Base-by-base conservation (phyloP, 1,140 invertebrate species). In the Bombus polaris region DNA sequence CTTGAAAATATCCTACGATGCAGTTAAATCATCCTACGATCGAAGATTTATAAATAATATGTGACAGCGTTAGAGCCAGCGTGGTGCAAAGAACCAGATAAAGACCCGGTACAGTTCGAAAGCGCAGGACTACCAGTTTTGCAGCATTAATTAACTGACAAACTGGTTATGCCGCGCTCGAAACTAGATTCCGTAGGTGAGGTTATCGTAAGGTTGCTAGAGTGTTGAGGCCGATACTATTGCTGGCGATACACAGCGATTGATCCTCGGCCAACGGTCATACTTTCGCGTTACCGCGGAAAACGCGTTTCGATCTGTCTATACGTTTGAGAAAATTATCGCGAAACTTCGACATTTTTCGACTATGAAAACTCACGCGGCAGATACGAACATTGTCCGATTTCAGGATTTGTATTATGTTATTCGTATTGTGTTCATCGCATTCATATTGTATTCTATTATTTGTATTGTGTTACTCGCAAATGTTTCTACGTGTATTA, bases 131-230 rank as follows among this genome's bases (percentile, higher is more conserved):
- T 90, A 85, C 86, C 75, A 73, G 88, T 90, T 76, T 90, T 66
- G 79, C 89, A 70, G 78, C 88, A 89, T 90, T 90, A 90, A 90
- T 90, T 89, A 90, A 90, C 82, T 80, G 79, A 73, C 75, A 85
- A 90, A 90, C 89, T 90, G 88, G 89, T 90, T 89, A 72, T 25
- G n/a, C 85, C 72, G 65, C 70, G 75, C 44, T 73, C 71, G 47
- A 53, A 83, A 85, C 89, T 90, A 89, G 88, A 88, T 90, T 88
- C 88, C 86, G 71, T 79, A 57, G 59, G 42, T 70, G 68, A 83
- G 68, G 79, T 62, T 85, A 85, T 70, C 66, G 76, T 66, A 81
- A 87, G 74, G 77, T 89, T 78, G 42, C 75, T 44, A 44, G 62
- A 66, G 57, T 18, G 53, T 57, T 44, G 35, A 18, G 76, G 44